A percentile compares a stretch with the other conserved stretches of the same genome.
phyloP scores from a whole-genome alignment of 2,888 invertebrate species.

The Scotopteryx bipunctaria region DNA sequence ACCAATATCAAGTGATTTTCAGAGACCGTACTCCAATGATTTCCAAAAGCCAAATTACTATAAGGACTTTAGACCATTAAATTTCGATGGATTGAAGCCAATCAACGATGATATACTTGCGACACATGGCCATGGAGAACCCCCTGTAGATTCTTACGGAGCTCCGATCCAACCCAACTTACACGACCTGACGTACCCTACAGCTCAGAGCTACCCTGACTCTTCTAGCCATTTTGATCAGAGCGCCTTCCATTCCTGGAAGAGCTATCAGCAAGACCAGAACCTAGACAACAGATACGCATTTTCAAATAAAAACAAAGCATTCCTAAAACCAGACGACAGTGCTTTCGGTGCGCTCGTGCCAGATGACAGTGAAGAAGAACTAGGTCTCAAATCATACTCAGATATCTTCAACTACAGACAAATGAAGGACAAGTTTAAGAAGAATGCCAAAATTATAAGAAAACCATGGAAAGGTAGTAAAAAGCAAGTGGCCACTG shows the following conservation, averaged over 20 bases:
- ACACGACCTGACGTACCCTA: constrained; percentile 41
- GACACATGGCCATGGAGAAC: constrained; percentile 52
- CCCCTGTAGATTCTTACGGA: constrained; percentile 63
- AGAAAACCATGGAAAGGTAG: constrained; percentile 51
- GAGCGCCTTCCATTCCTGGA: constrained; percentile 44
- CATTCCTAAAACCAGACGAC: constrained; percentile 40
- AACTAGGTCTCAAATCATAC: constrained; percentile 42
- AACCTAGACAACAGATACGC: constrained; percentile 47
- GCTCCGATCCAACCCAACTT: constrained; percentile 47
- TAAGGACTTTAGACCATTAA: constrained; percentile 18
- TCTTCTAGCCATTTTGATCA: constrained; percentile 34
- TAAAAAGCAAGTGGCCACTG: constrained; percentile 41
- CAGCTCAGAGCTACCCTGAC: constrained; percentile 40
- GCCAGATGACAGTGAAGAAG: constrained; percentile 39
- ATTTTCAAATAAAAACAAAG: constrained; percentile 46
- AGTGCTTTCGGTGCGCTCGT: constrained; percentile 39
- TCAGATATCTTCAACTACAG: constrained; percentile 44
- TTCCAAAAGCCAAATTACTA: constrained; percentile 16
- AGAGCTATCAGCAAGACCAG: constrained; percentile 39
- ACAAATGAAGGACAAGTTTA: constrained; percentile 41
- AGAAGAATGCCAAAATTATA: constrained; percentile 44
- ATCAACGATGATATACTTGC: constrained; percentile 9
- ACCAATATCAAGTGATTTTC: constrained; percentile 1
- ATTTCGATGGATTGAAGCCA: constrained; percentile 34
- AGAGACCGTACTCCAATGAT: constrained; percentile 1